Conservation (phyloP, 1,140 invertebrate species). For the Drosophila subobscura region DNA sequence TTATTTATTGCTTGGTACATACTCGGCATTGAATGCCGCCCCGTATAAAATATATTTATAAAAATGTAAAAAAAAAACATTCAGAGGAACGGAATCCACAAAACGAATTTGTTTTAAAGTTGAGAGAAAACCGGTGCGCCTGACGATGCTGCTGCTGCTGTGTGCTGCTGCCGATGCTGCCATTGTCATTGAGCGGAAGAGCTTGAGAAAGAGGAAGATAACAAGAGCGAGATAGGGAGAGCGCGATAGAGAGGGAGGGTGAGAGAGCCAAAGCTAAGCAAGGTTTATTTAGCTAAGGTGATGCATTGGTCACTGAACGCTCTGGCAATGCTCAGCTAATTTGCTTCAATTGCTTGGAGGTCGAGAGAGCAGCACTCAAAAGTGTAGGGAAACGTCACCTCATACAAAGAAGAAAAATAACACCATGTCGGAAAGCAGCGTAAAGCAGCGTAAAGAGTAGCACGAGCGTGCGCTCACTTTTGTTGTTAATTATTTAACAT, state of each 20-base stretch:
- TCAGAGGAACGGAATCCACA: slow-evolving; percentile 12
- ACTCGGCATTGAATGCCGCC: neutral
- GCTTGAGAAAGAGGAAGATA: neutral
- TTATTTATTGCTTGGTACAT: slow-evolving; percentile 18
- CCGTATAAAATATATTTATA: slow-evolving; percentile 14
- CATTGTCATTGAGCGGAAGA: slow-evolving; percentile 21
- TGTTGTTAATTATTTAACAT: slow-evolving; percentile 79
- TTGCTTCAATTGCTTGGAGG: too few relatives aligned
- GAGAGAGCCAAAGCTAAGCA: too few relatives aligned
- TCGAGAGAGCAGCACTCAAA: too few relatives aligned
- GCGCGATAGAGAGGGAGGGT: neutral
- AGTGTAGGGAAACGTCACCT: too few relatives aligned
- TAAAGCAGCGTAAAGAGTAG: too few relatives aligned
- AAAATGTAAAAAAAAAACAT: slow-evolving; percentile 16
- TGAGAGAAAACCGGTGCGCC: slow-evolving; percentile 38
- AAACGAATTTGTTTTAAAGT: slow-evolving; percentile 32
- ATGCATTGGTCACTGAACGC: too few relatives aligned
- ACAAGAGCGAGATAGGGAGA: neutral
- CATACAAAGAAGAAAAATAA: too few relatives aligned
- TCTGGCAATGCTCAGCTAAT: too few relatives aligned
- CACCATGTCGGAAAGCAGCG: too few relatives aligned
- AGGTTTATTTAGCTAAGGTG: too few relatives aligned
- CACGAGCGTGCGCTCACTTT: slow-evolving; percentile 34
- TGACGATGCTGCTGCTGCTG: slow-evolving; percentile 23
- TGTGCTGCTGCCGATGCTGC: slow-evolving; percentile 11